Percentiles rank a stretch among this genome's conserved stretches.
Conservation (phyloP, 1,140 invertebrate genomes). For the Drosophila arawakana region DNA sequence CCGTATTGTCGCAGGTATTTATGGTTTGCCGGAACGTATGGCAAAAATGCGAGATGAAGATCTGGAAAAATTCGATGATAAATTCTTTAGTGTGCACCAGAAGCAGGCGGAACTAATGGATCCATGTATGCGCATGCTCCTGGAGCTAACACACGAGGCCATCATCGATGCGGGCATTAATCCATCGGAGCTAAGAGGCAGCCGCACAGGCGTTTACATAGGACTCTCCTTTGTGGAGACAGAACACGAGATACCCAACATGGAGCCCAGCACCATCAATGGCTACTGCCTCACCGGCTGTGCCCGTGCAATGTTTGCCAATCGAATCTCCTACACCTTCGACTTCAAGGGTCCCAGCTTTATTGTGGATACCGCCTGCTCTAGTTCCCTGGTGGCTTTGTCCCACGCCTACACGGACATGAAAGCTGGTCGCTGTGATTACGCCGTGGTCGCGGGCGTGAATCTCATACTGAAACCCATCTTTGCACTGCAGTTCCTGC, state of each 20-base stretch:
- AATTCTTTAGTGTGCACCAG: conserved; percentile 96
- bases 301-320: conserved; percentile 97
- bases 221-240: conserved; percentile 94
- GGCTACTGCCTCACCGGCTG: conserved; percentile 98
- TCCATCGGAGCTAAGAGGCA: conserved; percentile 90
- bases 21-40: conserved; percentile 92
- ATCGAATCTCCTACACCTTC: conserved; percentile 97
- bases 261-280: conserved; percentile 90
- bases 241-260: conserved; percentile 90
- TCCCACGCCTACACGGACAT: conserved; percentile 94
- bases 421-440: conserved; percentile 93
- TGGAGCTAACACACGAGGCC: conserved; percentile 97
- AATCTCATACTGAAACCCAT: conserved; percentile 94
- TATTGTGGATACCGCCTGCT: conserved; percentile 97
- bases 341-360: conserved; percentile 96
- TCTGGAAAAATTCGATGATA: conserved; percentile 93
- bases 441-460: conserved; percentile 96
- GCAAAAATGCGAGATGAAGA: conserved; percentile 97
- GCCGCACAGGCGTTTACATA: conserved; percentile 95
- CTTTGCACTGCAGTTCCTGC: conserved; percentile 95
- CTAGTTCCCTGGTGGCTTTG: conserved; percentile 95
- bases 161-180: conserved; percentile 97
- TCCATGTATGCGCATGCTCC: conserved; percentile 95
- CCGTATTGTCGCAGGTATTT: conserved; percentile 84
- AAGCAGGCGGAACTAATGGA: conserved; percentile 98